Evolutionary conservation across 2,888 invertebrate genomes (phyloP).

Genomic region (Pycnomerus fuliginosus): DNA sequence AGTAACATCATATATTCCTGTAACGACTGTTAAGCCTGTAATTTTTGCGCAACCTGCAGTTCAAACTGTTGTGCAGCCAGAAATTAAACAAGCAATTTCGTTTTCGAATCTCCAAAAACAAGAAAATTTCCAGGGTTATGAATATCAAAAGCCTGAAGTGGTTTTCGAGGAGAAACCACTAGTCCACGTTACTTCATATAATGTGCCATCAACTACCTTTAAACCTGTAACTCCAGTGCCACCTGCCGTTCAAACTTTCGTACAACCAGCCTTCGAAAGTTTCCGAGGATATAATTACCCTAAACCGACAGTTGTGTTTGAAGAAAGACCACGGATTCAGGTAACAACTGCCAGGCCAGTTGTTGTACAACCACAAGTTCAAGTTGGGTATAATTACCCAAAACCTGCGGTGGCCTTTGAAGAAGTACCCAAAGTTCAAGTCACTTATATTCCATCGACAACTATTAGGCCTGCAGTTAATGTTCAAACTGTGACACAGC

Average conservation of each 20-base stretch:
- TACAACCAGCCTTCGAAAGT: constrained; percentile 2
- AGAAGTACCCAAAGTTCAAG: constrained; percentile 26
- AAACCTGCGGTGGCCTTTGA: constrained; percentile 15
- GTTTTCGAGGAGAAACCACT: constrained; percentile 34
- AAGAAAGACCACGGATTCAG: constrained; percentile 45
- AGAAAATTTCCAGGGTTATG: constrained; percentile 12
- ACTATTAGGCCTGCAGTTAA: not conserved
- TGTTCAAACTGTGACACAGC: constrained; percentile 6
- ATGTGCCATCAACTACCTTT: not conserved
- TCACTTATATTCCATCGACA: constrained; percentile 18
- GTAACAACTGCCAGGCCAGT: constrained; percentile 1
- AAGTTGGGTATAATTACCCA: constrained; percentile 8
- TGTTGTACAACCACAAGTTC: not conserved
- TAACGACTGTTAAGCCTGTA: too few relatives aligned
- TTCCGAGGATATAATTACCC: constrained; percentile 44
- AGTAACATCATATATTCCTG: too few relatives aligned
- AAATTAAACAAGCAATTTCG: too few relatives aligned
- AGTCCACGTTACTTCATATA: constrained; percentile 28
- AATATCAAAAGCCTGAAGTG: constrained; percentile 41
- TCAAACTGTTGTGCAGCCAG: too few relatives aligned
- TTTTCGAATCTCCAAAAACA: constrained; percentile 5
- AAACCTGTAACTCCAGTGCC: not conserved
- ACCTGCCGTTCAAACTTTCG: not conserved
- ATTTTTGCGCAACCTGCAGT: too few relatives aligned
- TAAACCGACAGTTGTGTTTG: constrained; percentile 45